Evolutionary conservation across 1,140 invertebrate genomes (phyloP), one percentile per base, ranked within the genome.

Genomic region (Trichonephila clavata): DNA sequence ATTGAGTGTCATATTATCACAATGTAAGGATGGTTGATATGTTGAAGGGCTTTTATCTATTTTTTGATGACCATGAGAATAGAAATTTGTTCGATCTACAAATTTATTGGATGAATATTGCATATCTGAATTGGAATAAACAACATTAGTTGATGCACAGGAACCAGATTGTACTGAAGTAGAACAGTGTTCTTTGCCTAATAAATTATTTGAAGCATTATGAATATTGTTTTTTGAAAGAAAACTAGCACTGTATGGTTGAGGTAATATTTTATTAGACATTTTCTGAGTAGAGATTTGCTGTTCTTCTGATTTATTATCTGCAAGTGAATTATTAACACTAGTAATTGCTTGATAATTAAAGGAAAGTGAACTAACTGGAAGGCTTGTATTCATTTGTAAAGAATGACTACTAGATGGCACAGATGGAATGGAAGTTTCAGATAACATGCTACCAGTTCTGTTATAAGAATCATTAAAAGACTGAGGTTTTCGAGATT

Each of bases 11-110:
- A 77, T 77, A 27, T 39, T 77, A 77, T 77, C 71, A 77, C 27
- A 77, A 77, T 32, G 71, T 5, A 77, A 77, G 32, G 71, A 77
- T 77, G 71, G 71, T 8, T 77, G 71, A 77, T 77, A 77, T 77
- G 71, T 39, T 77, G 71, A 32, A 77, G 71, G 16, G 18, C 24
- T 77, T 32, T 77, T 16, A 21, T 7, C 27, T 32, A 18, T 39
- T 39, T 32, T 32, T 6, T 16, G 27, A 39, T 14, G 18, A 77
- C 18, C 18, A 32, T 24, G 71, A 68, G 65, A 13, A 77, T 18
- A 77, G 20, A 77, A 32, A 77, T 77, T 77, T 77, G 27, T 16
- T 32, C 16, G 27, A 77, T 77, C 18, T 20, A 20, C 61, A 77
- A 7, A 7, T 18, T 77, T 32, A 7, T 39, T 27, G 32, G 71